Evolutionary conservation across 1,140 invertebrate genomes (phyloP), one percentile per base, ranked within the genome.

Genomic region (Hypothenemus hampei): DNA sequence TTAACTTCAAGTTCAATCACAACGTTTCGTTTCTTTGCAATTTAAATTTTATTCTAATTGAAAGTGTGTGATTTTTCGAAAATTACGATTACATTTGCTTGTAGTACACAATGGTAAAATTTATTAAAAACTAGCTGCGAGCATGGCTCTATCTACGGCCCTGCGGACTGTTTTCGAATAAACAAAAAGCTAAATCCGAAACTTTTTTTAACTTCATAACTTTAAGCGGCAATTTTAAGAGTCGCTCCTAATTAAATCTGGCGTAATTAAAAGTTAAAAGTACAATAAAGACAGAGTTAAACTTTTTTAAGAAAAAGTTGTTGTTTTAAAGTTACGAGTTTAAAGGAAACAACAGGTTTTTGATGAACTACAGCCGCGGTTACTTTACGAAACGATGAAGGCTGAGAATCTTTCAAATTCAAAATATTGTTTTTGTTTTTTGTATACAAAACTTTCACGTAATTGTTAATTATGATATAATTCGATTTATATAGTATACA

Each of bases 211-310:
- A 41, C n/a, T 40, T 22, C 19, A 5, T 15, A 41, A 41, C 22
- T 40, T 51, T 51, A 41, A 29, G 36, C 48, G 21, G 39, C 23
- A 40, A 41, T 22, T 41, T 20, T 31, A 20, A 24, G 33, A 6
- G 35, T 23, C 40, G 33, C n/a, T n/a, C 48, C 40, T 51, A 40
- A 51, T 51, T 51, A 51, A 51, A 51, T 51, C 36, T 26, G 5
- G 23, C 22, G 16, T 51, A 51, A 51, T 51, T 51, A 51, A 51
- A 51, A 41, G 48, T 51, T 43, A 41, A 51, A 51, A 51, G 48
- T 41, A 51, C 36, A 51, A 51, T 51, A 51, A 51, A 51, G 48
- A 36, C 23, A 6, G 33, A 22, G 18, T 41, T 41, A 19, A 39
- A 37, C 33, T 49, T 49, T 49, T 49, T 49, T 37, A 11, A 18